phyloP scores from a whole-genome alignment of 1,140 invertebrate genomes.

The Bombus sibiricus region DNA sequence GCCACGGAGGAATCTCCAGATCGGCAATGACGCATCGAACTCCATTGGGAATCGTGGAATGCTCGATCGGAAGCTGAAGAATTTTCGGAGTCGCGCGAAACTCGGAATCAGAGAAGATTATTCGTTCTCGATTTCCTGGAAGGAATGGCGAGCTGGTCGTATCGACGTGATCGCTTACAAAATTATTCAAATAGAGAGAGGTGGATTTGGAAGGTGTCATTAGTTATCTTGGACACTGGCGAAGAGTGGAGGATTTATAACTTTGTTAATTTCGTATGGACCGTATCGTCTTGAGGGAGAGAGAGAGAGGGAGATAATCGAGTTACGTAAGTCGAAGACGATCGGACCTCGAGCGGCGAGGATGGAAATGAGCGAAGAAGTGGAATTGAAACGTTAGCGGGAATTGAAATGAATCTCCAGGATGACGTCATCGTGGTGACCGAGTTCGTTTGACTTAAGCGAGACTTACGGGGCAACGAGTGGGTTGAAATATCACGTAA shows the following conservation, averaged over 20 bases:
- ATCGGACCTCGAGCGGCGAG: background rate
- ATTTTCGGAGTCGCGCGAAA: conserved; percentile 2
- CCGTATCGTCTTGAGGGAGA: conserved; percentile 4
- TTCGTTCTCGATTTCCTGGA: conserved; percentile 18
- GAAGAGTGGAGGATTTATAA: conserved; percentile 44
- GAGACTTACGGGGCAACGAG: conserved; percentile 8
- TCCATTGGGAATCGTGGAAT: background rate
- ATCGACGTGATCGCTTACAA: conserved; percentile 54
- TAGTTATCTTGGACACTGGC: conserved; percentile 58
- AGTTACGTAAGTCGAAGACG: conserved; percentile 20
- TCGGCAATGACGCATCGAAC: conserved; percentile 6
- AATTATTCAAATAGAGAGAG: conserved; percentile 66
- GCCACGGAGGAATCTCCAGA: conserved; percentile 8
- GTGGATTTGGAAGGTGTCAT: conserved; percentile 61
- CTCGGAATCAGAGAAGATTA: background rate
- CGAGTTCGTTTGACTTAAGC: conserved; percentile 41
- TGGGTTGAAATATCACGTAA: conserved; percentile 49
- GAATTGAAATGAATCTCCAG: conserved; percentile 20
- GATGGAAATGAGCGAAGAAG: background rate
- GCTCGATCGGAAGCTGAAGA: conserved; percentile 16
- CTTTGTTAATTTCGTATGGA: conserved; percentile 67
- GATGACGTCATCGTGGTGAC: conserved; percentile 35
- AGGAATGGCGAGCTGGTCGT: conserved; percentile 13
- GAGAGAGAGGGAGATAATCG: conserved; percentile 24
- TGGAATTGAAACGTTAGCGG: conserved; percentile 14